Base-by-base conservation (phyloP, 2,797 vertebrate species). In the Coracias cyanogaster region DNA sequence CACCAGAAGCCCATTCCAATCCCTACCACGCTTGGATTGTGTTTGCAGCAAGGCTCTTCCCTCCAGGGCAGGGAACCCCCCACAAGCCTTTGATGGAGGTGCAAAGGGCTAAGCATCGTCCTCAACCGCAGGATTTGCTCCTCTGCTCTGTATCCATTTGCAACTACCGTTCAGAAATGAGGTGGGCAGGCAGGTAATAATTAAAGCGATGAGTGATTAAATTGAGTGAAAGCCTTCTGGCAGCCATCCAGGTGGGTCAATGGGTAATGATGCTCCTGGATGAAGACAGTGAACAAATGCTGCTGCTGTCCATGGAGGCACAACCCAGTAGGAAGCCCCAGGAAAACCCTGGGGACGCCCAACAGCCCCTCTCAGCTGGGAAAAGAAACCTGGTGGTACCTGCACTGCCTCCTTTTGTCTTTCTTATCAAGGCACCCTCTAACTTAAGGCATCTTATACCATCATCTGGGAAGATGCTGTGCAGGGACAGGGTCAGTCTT, bases 1-100 rank as follows among this genome's bases (percentile, higher is more conserved):
- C 26, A 8, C 51, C 28, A 52, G 51, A 52, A 26, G 51, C 8
- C 16, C 26, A 14, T 52, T 29, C 51, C 51, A 52, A 52, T 26
- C 26, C 52, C 52, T 28, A 12, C 28, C 52, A 54, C 17, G 10
- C 51, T 52, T 26, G 9, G 48, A 51, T 28, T 51, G 25, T 3
- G 4, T 7, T 8, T 31, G 58, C 74, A 48, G 51, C 12, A 11
- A 24, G 26, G 12, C 20, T 20, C 24, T 58, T 25, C 55, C 26
- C 28, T 16, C 49, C 39, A 21, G 70, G 20, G 29, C 28, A 31
- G 9, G 25, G 18, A 33, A 12, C 29, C 29, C 31, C 1, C 2
- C 15, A 4, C 0, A 3, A 62, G 43, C 52, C 18, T 22, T 35
- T 1, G 13, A 24, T 0, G 37, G 25, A 6, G 45, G 7, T 3